These are phyloP conservation scores for Sphaeramia orbicularis DNA, from an alignment of 2,797 vertebrate genomes.

Conservation along the genomic window DNA sequence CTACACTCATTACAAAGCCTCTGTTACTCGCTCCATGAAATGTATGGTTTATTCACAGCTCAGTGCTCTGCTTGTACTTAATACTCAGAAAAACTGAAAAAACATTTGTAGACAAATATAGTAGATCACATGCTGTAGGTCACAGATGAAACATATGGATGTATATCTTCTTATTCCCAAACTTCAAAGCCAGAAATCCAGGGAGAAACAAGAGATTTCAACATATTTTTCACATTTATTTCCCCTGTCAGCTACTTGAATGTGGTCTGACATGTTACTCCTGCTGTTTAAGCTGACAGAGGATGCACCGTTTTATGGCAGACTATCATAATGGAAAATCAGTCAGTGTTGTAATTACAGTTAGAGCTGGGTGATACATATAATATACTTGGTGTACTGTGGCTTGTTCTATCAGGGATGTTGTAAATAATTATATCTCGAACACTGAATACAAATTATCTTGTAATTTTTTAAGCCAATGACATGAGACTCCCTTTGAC, in stretches of 20 bases:
- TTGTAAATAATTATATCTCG: too few species aligned
- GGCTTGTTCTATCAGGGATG: too few species aligned
- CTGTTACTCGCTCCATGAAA: slow-evolving; percentile 2
- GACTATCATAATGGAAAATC: slow-evolving; percentile 45
- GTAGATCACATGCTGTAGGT: not conserved
- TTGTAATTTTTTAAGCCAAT: too few species aligned
- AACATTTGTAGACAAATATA: not conserved
- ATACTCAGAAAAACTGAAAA: not conserved
- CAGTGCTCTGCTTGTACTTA: not conserved
- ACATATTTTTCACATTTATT: too few species aligned
- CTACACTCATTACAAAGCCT: not conserved
- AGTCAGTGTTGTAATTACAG: slow-evolving; percentile 53
- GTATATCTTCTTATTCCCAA: not conserved
- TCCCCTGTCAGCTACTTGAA: not conserved
- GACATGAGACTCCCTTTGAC: too few species aligned
- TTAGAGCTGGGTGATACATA: not conserved
- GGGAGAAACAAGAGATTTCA: too few species aligned
- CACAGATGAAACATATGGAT: not conserved
- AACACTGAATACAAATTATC: too few species aligned
- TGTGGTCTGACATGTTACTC: slow-evolving; percentile 14
- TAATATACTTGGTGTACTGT: too few species aligned
- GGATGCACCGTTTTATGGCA: slow-evolving; percentile 17
- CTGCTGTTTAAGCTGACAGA: slow-evolving; percentile 31
- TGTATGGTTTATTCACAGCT: slow-evolving; percentile 18
- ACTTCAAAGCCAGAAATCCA: not conserved